Evolutionary conservation across 2,113 vertebrate genomes (phyloP).

Genomic region (Labeo catla): DNA sequence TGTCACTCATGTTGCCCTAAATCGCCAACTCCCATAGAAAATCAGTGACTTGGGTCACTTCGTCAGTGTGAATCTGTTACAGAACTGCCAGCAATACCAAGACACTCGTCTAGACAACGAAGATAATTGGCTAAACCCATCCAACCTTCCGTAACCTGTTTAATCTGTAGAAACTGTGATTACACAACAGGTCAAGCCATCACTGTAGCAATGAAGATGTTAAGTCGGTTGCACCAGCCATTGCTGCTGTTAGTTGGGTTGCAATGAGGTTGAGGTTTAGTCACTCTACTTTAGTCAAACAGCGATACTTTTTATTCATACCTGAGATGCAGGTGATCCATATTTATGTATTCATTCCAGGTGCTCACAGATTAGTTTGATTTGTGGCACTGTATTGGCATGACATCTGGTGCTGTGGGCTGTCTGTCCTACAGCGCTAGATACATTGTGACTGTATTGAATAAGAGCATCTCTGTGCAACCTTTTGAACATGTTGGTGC

Average conservation of each 20-base stretch:
- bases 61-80: not conserved
- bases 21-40: not conserved
- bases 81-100: slow-evolving; percentile 20
- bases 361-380: not conserved
- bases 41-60: not conserved
- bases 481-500: not conserved
- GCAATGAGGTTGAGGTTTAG: not conserved
- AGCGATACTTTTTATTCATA: not conserved
- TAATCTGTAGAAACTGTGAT: slow-evolving; percentile 35
- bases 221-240: not conserved
- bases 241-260: slow-evolving; percentile 6
- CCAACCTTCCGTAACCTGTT: not conserved
- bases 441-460: not conserved
- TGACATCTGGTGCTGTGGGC: not conserved
- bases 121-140: slow-evolving; percentile 29
- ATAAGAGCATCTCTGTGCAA: not conserved
- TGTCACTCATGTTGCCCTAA: not conserved
- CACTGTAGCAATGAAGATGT: slow-evolving; percentile 25
- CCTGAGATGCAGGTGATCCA: not conserved
- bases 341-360: slow-evolving; percentile 7
- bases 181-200: slow-evolving; percentile 21
- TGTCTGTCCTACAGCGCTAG: not conserved
- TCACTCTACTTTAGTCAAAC: not conserved
- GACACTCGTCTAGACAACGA: slow-evolving; percentile 4
- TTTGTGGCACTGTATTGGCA: not conserved